These are phyloP conservation scores for Drosophila basisetae DNA, from an alignment of 2,888 invertebrate genomes.

Conservation along the genomic window DNA sequence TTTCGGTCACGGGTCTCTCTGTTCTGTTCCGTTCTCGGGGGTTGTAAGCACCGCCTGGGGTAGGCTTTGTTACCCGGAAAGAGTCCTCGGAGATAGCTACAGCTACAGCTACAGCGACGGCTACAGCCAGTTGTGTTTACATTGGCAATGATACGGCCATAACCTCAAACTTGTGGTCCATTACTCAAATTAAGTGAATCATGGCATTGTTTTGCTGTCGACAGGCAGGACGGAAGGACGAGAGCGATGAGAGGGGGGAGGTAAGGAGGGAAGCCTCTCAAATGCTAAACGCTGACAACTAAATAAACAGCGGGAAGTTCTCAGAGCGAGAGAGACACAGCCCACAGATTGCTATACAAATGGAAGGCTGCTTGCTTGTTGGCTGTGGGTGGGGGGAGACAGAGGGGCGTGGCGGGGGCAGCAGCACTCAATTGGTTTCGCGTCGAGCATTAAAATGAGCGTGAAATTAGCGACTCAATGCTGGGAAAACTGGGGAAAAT, in stretches of 20 bases:
- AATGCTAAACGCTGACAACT: constrained; percentile 82
- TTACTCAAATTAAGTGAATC: constrained; percentile 83
- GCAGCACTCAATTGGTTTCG: constrained; percentile 83
- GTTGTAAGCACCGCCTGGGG: constrained; percentile 63
- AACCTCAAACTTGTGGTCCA: constrained; percentile 73
- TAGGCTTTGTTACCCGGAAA: constrained; percentile 56
- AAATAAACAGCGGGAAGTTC: constrained; percentile 83
- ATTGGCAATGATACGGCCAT: constrained; percentile 76
- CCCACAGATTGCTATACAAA: constrained; percentile 50
- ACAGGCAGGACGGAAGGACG: constrained; percentile 34
- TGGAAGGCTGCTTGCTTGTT: constrained; percentile 24
- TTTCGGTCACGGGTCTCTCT: constrained; percentile 23
- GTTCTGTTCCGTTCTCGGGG: constrained; percentile 24
- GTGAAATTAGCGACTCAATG: constrained; percentile 58
- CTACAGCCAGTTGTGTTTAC: constrained; percentile 60
- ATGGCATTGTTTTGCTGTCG: constrained; percentile 69
- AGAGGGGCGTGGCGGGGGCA: not conserved
- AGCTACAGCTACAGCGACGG: not conserved
- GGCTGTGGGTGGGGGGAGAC: not conserved
- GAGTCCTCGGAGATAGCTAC: constrained; percentile 25
- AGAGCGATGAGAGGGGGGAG: not conserved
- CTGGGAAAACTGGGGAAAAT: constrained; percentile 1
- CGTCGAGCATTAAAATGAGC: constrained; percentile 71
- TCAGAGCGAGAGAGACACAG: constrained; percentile 49
- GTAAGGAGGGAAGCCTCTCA: constrained; percentile 71